phyloP scores from a whole-genome alignment of 2,113 vertebrate genomes.

The Malurus cyaneus region DNA sequence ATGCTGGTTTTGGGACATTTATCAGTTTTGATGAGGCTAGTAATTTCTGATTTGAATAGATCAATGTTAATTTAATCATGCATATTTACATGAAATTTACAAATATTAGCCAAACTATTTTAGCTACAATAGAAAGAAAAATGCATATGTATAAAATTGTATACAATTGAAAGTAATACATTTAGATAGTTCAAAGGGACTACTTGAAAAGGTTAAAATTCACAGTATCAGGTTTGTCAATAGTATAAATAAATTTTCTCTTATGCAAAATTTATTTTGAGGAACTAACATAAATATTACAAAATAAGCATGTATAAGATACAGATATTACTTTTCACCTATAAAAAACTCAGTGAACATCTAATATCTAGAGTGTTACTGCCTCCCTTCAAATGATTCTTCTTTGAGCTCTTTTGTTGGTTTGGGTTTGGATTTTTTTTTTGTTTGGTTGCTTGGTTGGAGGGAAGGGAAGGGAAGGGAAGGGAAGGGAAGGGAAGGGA shows the following conservation, averaged over 20 bases:
- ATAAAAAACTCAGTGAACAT: not conserved
- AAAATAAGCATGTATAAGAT: not conserved
- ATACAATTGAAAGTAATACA: not conserved
- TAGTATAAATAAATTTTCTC: not conserved
- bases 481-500: too few relatives aligned
- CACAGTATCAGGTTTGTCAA: not conserved
- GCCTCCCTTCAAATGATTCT: not conserved
- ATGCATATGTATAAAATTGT: not conserved
- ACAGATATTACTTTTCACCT: not conserved
- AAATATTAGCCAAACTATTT: not conserved
- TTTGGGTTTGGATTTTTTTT: fast-evolving
- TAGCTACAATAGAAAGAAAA: not conserved
- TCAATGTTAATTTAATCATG: not conserved
- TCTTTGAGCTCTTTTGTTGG: not conserved
- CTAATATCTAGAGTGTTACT: not conserved
- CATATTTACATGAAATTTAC: not conserved
- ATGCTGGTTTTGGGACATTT: not conserved
- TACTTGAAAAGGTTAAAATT: not conserved
- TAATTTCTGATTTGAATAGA: not conserved
- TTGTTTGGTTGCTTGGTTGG: not conserved
- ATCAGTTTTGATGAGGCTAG: not conserved
- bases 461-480: too few relatives aligned
- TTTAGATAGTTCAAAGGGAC: not conserved
- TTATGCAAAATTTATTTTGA: not conserved
- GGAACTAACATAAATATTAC: not conserved